These are phyloP conservation scores for Semnornis frantzii DNA, from an alignment of 2,113 vertebrate genomes.

Conservation along the genomic window DNA sequence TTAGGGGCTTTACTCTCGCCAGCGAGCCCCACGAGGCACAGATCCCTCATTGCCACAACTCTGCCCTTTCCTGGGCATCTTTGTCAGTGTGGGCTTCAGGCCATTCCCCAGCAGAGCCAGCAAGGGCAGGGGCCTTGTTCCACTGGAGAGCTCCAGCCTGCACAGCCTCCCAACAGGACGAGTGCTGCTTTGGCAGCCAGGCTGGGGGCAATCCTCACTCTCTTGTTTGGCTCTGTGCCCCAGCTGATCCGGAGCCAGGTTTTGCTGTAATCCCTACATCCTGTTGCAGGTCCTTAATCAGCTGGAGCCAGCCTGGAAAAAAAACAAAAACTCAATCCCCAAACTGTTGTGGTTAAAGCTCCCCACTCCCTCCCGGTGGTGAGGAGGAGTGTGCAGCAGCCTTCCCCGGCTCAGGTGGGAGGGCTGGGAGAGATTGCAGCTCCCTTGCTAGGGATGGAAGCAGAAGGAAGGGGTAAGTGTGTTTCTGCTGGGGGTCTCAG, in stretches of 20 bases:
- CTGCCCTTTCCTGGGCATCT: background rate
- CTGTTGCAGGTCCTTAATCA: slow-evolving; percentile 84
- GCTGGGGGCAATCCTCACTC: slow-evolving; percentile 56
- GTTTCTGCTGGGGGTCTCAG: background rate
- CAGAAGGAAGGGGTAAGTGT: background rate
- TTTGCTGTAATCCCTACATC: slow-evolving; percentile 80
- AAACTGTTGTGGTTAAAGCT: background rate
- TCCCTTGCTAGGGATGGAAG: background rate
- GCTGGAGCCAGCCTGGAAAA: slow-evolving; percentile 69
- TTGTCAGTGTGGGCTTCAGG: slow-evolving; percentile 7
- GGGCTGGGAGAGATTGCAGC: background rate
- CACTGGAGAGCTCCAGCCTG: background rate
- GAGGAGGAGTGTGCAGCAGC: slow-evolving; percentile 43
- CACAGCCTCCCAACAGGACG: slow-evolving; percentile 5
- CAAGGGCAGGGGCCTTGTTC: slow-evolving; percentile 14
- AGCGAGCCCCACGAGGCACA: background rate
- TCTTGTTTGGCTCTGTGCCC: slow-evolving; percentile 72
- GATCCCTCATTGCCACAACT: background rate
- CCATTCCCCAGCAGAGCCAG: slow-evolving; percentile 16
- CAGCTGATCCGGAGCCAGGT: slow-evolving; percentile 74
- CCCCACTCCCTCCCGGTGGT: background rate
- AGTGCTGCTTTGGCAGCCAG: slow-evolving; percentile 58
- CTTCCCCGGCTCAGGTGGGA: background rate
- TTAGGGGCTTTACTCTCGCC: background rate
- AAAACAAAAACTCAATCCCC: background rate